A percentile compares a stretch with the other conserved stretches of the same genome.
Conservation (phyloP, 2,797 vertebrate genomes). For the Simalia tracyae region DNA sequence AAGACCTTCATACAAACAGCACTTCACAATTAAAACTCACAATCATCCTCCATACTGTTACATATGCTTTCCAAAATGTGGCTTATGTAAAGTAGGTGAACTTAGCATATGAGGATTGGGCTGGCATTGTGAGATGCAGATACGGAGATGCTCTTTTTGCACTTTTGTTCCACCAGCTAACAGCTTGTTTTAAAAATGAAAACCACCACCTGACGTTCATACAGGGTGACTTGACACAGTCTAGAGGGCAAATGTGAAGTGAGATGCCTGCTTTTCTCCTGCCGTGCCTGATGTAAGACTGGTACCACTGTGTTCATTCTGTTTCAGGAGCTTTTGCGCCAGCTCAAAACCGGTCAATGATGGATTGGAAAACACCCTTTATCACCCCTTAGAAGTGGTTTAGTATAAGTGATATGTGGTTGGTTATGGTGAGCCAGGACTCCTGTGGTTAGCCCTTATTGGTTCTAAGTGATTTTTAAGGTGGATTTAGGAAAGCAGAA, state of each 20-base stretch:
- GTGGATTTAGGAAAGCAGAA: conserved; percentile 25
- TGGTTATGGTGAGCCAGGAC: not conserved
- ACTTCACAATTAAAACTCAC: not conserved
- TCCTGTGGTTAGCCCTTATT: conserved; percentile 33
- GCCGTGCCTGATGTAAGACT: conserved; percentile 1
- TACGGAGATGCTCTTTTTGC: not conserved
- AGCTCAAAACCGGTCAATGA: conserved; percentile 14
- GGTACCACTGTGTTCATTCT: not conserved
- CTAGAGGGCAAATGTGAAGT: conserved; percentile 23
- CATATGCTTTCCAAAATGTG: not conserved
- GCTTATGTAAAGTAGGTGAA: not conserved
- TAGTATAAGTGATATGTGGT: not conserved
- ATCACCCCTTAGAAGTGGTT: conserved; percentile 4
- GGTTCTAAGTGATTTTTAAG: conserved; percentile 21
- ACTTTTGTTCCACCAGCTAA: not conserved
- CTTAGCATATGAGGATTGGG: not conserved
- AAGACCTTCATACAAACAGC: not conserved
- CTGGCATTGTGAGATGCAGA: not conserved
- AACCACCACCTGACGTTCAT: not conserved
- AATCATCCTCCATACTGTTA: not conserved
- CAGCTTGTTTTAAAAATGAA: not conserved
- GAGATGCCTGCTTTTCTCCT: not conserved
- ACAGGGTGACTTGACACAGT: not conserved
- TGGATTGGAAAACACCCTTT: conserved; percentile 22
- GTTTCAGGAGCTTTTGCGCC: not conserved